phyloP scores from a whole-genome alignment of 2,797 vertebrate genomes.

The Vespertilio murinus region DNA sequence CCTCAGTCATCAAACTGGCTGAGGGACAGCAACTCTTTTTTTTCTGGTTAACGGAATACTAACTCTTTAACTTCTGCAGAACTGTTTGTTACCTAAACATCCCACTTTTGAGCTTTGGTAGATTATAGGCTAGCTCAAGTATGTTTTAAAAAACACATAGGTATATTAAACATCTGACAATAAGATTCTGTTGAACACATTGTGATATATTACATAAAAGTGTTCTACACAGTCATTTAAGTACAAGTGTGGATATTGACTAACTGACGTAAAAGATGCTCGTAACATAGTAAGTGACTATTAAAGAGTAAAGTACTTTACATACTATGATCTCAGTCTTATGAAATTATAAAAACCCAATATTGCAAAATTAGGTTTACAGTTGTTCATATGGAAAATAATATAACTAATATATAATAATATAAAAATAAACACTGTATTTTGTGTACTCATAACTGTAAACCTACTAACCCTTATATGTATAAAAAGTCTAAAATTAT shows the following conservation, averaged over 20 bases:
- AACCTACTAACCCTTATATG: background rate
- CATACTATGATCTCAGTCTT: background rate
- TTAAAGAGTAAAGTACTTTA: background rate
- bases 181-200: background rate
- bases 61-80: background rate
- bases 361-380: background rate
- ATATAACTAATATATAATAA: background rate
- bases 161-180: background rate
- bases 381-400: background rate
- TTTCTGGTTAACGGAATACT: background rate
- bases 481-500: background rate
- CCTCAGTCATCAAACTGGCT: background rate
- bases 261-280: background rate
- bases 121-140: background rate
- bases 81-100: background rate
- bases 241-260: background rate
- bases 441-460: background rate
- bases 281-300: background rate
- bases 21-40: background rate
- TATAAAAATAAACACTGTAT: background rate
- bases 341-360: background rate
- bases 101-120: background rate
- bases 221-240: background rate
- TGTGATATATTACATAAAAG: background rate
- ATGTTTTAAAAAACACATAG: background rate